Evolutionary conservation across 2,888 invertebrate genomes (phyloP), one percentile per base, ranked within the genome.

Genomic region (Encarsia formosa): DNA sequence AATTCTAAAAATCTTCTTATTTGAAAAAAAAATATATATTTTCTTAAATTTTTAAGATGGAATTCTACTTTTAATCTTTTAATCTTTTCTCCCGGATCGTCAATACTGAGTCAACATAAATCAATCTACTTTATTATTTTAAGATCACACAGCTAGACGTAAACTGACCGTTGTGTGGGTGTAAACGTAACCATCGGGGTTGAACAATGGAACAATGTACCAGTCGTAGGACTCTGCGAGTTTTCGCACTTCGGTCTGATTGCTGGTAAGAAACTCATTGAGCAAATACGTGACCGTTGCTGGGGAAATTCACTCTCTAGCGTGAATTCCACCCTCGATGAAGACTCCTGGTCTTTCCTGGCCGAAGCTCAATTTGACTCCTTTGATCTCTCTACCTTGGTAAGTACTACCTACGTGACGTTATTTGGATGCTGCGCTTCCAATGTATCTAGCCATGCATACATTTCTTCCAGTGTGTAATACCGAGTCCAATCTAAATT

Each of bases 151-250:
- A n/a, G n/a, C n/a, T n/a, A n/a, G n/a, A n/a, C n/a, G n/a, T n/a
- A n/a, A n/a, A 39, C 52, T 43, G 43, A 65, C 66, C 13, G 8
- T 48, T 1, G 47, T 78, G 63, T 86, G 85, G 0, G 85, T 80
- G 67, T 81, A 86, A 23, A 80, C 82, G 62, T 81, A 87, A 2
- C 90, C 90, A 74, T 91, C 90, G 9, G 88, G 88, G 68, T 90
- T 90, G 16, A 83, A 71, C 20, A 84, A 75, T 0, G 90, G 89
- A 54, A 89, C 78, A 52, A 90, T 78, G 66, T 87, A 86, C 85
- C 87, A 90, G 59, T 86, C 86, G 61, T 79, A 81, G 23, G 77
- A 76, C 46, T 80, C 74, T 0, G 80, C 77, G 11, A 82, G 77
- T 5, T 69, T 58, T 47, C 70, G 71, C 0, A 82, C 70, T 11